Conservation (phyloP, 2,113 vertebrate species). For the Hemichromis elongatus region DNA sequence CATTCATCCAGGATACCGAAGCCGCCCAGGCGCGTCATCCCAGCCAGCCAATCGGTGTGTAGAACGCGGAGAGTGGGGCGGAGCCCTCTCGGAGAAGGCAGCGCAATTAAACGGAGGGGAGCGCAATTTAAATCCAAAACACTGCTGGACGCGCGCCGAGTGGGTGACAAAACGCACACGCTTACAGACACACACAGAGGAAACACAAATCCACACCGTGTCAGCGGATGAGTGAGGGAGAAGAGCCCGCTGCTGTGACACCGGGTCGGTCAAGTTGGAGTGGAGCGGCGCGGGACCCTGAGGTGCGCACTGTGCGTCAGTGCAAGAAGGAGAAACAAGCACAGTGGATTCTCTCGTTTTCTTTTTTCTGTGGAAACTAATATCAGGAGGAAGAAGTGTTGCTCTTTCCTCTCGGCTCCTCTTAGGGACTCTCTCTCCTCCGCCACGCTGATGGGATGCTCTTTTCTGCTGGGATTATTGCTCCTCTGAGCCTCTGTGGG, state of each 20-base stretch:
- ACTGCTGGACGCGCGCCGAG: slow-evolving; percentile 16
- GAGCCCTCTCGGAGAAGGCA: slow-evolving; percentile 59
- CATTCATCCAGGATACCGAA: slow-evolving; percentile 11
- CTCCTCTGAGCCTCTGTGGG: neutral
- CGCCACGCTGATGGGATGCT: slow-evolving; percentile 22
- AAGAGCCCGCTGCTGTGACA: neutral
- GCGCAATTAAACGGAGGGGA: slow-evolving; percentile 83
- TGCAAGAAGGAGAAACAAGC: neutral
- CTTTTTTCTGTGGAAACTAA: neutral
- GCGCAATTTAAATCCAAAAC: slow-evolving; percentile 84
- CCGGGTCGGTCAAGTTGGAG: neutral
- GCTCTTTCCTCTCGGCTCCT: neutral
- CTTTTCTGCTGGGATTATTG: slow-evolving; percentile 26
- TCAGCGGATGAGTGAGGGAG: neutral
- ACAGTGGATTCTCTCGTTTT: neutral
- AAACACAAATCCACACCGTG: neutral
- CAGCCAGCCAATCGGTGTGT: slow-evolving; percentile 55
- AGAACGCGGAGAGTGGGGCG: slow-evolving; percentile 56
- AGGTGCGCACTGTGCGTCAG: neutral
- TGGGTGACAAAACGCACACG: neutral
- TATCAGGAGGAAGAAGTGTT: neutral
- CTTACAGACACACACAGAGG: neutral
- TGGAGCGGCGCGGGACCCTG: neutral
- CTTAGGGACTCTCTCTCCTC: neutral
- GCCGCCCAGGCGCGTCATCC: neutral